phyloP scores from a whole-genome alignment of 2,888 invertebrate genomes.

The Ferdinandea cuprea region DNA sequence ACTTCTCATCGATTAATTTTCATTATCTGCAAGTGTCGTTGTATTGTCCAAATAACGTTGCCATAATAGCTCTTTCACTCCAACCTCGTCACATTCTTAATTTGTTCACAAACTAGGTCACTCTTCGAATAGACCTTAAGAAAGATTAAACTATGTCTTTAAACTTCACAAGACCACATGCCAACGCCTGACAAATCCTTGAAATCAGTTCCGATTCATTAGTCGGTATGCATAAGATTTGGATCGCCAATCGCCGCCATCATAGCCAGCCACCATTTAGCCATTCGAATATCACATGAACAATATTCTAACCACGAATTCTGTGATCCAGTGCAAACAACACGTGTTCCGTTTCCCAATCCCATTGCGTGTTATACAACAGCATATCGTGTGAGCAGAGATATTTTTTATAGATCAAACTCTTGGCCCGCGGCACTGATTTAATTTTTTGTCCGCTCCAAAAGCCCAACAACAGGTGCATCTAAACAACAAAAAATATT shows the following conservation, averaged over 20 bases:
- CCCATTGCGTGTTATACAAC: conserved; percentile 56
- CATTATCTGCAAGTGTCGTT: no score
- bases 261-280: conserved; percentile 7
- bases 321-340: conserved; percentile 29
- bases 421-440: neutral
- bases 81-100: no score
- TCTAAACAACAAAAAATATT: conserved; percentile 39
- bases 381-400: conserved; percentile 49
- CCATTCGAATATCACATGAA: conserved; percentile 30
- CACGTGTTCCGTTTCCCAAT: conserved; percentile 57
- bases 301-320: conserved; percentile 5
- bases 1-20: no score
- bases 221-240: conserved; percentile 8
- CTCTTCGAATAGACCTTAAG: no score
- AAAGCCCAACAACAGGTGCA: conserved; percentile 50
- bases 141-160: no score
- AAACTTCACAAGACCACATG: neutral
- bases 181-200: conserved; percentile 29
- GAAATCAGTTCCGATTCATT: conserved; percentile 46
- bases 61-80: no score
- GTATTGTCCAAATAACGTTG: no score
- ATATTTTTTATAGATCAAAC: conserved; percentile 44
- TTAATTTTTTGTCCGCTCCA: neutral
- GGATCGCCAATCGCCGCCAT: conserved; percentile 45
- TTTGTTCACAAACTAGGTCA: no score